Base-by-base conservation (phyloP, 2,888 invertebrate genomes). In the Acronicta alni region DNA sequence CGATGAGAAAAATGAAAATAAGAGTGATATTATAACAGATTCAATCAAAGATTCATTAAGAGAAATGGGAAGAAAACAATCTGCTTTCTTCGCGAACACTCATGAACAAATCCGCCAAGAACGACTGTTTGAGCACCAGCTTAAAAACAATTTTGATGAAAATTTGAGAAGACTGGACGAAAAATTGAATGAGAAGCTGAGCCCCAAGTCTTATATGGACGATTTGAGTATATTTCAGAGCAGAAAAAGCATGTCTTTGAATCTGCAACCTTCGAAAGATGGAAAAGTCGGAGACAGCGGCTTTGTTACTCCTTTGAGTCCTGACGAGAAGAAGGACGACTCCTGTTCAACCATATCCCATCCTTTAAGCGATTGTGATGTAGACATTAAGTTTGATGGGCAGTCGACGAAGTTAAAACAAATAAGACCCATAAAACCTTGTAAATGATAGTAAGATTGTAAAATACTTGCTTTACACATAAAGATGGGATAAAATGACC, bases 381-480 rank as follows among this genome's bases (percentile, higher is more conserved):
- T 97, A 0, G 97, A 96, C 80, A 97, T 97, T 44, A 97, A 96
- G 67, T 98, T 96, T 81, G 97, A 97, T 76, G 97, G 97, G 7
- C 93, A 93, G 15, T 97, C 97, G 0, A 97, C 97, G 0, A 97
- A 97, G 83, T 88, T 98, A 61, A 97, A 97, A 83, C 96, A 96
- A 52, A 95, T 97, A 23, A 95, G 96, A 65, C 95, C 97, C 12
- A 74, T 93, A 0, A 87, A 77, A 44, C 58, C 58, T 63, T 9
- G 41, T 26, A 0, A 44, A 16, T 49, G 46, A 55, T 37, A 59
- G 46, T 52, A 72, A 58, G 17, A 51, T 64, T 69, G 44, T 65
- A 41, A n/a, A 37, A 39, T 32, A 58, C 6, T 35, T 8, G 15
- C 8, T 1, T 20, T 38, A 35, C n/a, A 35, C 4, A 7, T n/a